Evolutionary conservation across 2,888 invertebrate genomes (phyloP).

Genomic region (Sepioteuthis lessoniana): DNA sequence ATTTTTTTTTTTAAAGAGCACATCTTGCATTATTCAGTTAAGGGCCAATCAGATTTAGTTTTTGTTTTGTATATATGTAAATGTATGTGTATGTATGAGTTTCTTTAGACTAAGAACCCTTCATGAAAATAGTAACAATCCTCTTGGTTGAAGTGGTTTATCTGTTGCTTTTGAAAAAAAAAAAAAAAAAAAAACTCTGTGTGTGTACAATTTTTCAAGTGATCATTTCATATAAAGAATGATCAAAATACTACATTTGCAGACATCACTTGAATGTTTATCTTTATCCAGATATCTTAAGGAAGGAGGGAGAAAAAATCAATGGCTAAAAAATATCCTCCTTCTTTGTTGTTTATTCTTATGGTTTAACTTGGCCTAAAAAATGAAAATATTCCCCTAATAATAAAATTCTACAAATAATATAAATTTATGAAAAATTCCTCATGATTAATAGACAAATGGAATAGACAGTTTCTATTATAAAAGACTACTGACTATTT

Average conservation of each 20-base stretch:
- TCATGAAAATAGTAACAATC: background rate
- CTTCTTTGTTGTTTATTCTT: background rate
- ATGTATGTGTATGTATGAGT: background rate
- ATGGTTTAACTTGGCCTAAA: background rate
- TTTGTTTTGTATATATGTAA: background rate
- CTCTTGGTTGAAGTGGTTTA: background rate
- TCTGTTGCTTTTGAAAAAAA: too few relatives aligned
- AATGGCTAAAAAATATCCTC: background rate
- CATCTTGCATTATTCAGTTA: background rate
- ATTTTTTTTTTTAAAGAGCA: background rate
- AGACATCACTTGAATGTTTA: background rate
- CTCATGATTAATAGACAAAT: background rate
- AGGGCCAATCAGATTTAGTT: background rate
- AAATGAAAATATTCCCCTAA: background rate
- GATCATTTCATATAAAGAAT: background rate
- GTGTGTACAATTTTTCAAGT: background rate
- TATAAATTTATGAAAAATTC: background rate
- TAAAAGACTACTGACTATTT: background rate
- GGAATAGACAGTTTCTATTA: background rate
- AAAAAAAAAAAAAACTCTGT: background rate
- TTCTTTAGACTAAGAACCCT: background rate
- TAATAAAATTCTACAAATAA: background rate
- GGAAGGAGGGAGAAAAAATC: background rate
- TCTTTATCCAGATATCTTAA: background rate
- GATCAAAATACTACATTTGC: too few relatives aligned